A percentile compares a stretch with the other conserved stretches of the same genome.
These are phyloP conservation scores for Nebria brevicollis DNA, from an alignment of 2,888 invertebrate species.

Conservation along the genomic window DNA sequence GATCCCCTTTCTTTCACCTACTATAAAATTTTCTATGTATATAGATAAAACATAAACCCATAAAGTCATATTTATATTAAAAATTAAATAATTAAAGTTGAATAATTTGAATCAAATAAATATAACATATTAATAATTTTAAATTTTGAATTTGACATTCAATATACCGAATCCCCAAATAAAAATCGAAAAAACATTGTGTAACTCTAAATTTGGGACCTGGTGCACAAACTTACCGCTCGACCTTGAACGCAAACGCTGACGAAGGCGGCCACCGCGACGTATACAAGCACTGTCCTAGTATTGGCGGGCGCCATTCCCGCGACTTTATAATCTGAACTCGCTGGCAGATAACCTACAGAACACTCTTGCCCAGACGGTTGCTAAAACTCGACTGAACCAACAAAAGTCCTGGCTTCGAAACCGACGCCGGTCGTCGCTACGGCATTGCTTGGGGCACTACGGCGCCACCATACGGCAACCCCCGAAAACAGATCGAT, in stretches of 20 bases:
- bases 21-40: too few relatives aligned
- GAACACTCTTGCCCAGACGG: neutral
- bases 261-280: constrained; percentile 23
- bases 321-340: neutral
- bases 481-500: constrained; percentile 41
- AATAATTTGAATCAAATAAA: neutral
- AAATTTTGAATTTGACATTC: neutral
- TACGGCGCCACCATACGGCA: constrained; percentile 31
- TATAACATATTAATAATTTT: neutral
- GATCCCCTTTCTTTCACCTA: too few relatives aligned
- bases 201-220: neutral
- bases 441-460: constrained; percentile 19
- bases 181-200: neutral
- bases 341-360: neutral
- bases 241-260: constrained; percentile 35
- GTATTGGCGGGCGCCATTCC: constrained; percentile 2
- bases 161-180: neutral
- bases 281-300: constrained; percentile 19
- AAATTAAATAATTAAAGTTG: too few relatives aligned
- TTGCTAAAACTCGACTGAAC: neutral
- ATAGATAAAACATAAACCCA: too few relatives aligned
- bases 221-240: constrained; percentile 30
- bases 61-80: too few relatives aligned
- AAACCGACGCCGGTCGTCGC: constrained; percentile 22
- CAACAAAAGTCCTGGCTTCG: neutral